A percentile compares a stretch with the other conserved stretches of the same genome.
Conservation (phyloP, 1,140 invertebrate genomes). For the Pseudoatta argentina region DNA sequence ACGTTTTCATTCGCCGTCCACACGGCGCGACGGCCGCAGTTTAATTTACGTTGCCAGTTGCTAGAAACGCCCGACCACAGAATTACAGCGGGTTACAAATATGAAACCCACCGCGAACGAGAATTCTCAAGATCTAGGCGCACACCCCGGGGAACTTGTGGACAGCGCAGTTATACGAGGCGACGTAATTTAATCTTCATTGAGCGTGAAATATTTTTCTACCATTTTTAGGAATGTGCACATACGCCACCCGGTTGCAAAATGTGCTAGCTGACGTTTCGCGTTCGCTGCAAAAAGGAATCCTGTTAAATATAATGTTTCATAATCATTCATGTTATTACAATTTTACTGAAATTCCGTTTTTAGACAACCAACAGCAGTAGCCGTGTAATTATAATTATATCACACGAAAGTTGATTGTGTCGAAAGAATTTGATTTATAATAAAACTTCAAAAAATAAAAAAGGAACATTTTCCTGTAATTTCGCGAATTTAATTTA, state of each 20-base stretch:
- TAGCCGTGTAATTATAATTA: neutral
- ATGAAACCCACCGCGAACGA: constrained; percentile 56
- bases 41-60: constrained; percentile 73
- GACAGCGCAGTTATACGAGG: constrained; percentile 31
- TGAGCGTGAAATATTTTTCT: constrained; percentile 30
- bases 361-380: too few relatives aligned
- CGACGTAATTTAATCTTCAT: constrained; percentile 59
- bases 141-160: constrained; percentile 26
- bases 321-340: constrained; percentile 6
- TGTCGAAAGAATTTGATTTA: neutral
- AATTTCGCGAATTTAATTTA: neutral
- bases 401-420: neutral
- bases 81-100: constrained; percentile 59
- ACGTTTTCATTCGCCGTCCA: constrained; percentile 72
- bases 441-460: neutral
- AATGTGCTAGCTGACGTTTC: neutral
- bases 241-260: neutral
- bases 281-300: neutral
- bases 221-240: constrained; percentile 16
- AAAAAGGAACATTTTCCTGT: neutral
- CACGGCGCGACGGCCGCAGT: constrained; percentile 69
- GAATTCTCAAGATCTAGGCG: constrained; percentile 61
- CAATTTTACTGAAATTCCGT: neutral
- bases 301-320: constrained; percentile 20
- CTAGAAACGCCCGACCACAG: constrained; percentile 60